Base-by-base conservation (phyloP, 2,113 vertebrate genomes). In the Okapia johnstoni region DNA sequence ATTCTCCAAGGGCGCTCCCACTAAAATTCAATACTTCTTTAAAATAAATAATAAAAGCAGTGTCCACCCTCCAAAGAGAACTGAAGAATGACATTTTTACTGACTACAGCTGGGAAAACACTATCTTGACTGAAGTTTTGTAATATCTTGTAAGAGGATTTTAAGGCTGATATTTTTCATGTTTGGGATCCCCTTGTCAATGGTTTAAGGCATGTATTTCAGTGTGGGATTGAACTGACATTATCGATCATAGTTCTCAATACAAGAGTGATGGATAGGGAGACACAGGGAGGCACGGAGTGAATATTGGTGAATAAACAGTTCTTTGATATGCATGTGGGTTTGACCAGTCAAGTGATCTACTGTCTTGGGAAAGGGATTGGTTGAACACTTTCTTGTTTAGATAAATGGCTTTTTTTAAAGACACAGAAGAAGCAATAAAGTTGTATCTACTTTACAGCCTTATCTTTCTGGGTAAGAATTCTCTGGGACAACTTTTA, bases 131-230 rank as follows among this genome's bases (percentile, higher is more conserved):
- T 86, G 25, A 86, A 36, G 28, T 19, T 89, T 81, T 63, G 10
- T 21, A 23, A 3, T 70, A 7, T 90, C 16, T 73, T 58, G 6
- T 9, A 95, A 85, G 11, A 28, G 26, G 12, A 63, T 1, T 57
- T 95, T 85, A 46, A 79, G 33, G 17, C 15, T 84, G 46, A 6
- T 40, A 40, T 61, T 77, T 92, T 97, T 40, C 76, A 85, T 21
- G 6, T 92, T 54, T 73, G 1, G 6, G 21, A 85, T 77, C 14
- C 79, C 23, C 52, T 94, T 96, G 50, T 14, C 43, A 52, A 28
- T 92, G n/a, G 55, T 88, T 86, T 81, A 95, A 92, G 50, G 28
- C 12, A 93, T 66, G 30, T 86, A 7, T 92, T 94, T 94, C 54
- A 93, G 48, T 28, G 46, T 7, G 28, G 43, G 1, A 58, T 85